Conservation (phyloP, 2,888 invertebrate genomes). For the Hirtodrosophila alboralis region DNA sequence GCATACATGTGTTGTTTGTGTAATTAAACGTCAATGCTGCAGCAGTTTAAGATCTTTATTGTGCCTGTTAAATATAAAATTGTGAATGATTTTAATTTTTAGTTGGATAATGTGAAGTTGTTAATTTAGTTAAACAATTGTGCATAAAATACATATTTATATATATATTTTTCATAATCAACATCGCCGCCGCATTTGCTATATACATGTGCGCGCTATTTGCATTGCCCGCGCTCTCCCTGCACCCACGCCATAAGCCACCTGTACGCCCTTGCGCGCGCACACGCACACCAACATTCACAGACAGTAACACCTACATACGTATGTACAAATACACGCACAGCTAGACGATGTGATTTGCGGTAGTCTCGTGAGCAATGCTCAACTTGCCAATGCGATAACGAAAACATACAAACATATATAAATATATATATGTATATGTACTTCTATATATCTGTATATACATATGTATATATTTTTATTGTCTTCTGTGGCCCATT, state of each 20-base stretch:
- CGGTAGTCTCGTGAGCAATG: constrained; percentile 58
- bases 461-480: constrained; percentile 31
- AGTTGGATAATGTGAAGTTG: constrained; percentile 35
- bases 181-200: constrained; percentile 23
- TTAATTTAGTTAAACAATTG: constrained; percentile 40
- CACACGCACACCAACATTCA: constrained; percentile 35
- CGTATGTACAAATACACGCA: constrained; percentile 11
- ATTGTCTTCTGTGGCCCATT: constrained; percentile 61
- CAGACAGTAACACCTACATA: constrained; percentile 9
- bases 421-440: background rate
- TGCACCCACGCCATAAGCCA: constrained; percentile 67
- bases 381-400: constrained; percentile 47
- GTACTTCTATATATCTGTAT: constrained; percentile 1
- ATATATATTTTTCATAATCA: constrained; percentile 66
- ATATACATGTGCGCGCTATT: constrained; percentile 65
- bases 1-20: constrained; percentile 20
- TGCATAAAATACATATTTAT: constrained; percentile 40
- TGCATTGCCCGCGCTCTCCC: constrained; percentile 49
- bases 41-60: constrained; percentile 18
- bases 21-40: constrained; percentile 38
- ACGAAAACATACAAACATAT: constrained; percentile 36
- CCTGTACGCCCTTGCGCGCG: constrained; percentile 73
- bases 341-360: constrained; percentile 54
- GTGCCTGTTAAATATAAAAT: constrained; percentile 39
- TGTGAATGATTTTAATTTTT: constrained; percentile 15